phyloP scores from a whole-genome alignment of 2,888 invertebrate genomes.

The Habrosyne pyritoides region DNA sequence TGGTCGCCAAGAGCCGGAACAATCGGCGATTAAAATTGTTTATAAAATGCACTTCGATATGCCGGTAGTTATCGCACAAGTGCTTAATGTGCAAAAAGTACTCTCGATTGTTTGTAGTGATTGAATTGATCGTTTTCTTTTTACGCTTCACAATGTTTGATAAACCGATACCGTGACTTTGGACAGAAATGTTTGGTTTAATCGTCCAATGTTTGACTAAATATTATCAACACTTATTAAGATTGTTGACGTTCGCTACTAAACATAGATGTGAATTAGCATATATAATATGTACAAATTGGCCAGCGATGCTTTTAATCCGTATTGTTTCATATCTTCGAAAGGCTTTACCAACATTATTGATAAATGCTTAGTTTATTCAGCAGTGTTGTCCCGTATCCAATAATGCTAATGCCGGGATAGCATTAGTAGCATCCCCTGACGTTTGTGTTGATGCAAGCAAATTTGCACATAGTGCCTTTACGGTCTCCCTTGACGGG shows the following conservation, averaged over 20 bases:
- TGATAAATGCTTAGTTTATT: background rate
- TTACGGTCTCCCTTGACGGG: background rate
- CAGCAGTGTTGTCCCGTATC: background rate
- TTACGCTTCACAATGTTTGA: slow-evolving; percentile 27
- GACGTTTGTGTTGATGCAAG: slow-evolving; percentile 5
- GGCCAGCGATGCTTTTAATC: background rate
- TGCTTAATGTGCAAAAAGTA: slow-evolving; percentile 24
- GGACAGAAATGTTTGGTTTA: background rate
- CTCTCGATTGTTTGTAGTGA: slow-evolving; percentile 35
- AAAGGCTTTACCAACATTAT: background rate
- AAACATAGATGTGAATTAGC: too few relatives aligned
- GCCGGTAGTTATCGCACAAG: slow-evolving; percentile 52
- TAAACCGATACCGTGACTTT: background rate
- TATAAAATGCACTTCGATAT: slow-evolving; percentile 68
- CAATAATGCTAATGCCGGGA: slow-evolving; percentile 3
- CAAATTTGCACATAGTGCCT: slow-evolving; percentile 5
- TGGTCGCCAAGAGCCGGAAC: slow-evolving; percentile 65
- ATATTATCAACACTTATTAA: background rate
- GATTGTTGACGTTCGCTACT: background rate
- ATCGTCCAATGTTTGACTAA: background rate
- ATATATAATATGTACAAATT: too few relatives aligned
- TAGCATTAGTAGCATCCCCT: slow-evolving; percentile 3
- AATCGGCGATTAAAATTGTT: slow-evolving; percentile 78
- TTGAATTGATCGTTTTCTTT: slow-evolving; percentile 32
- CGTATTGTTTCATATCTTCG: background rate